phyloP scores from a whole-genome alignment of 2,888 invertebrate genomes.

The Cerastis leucographa region DNA sequence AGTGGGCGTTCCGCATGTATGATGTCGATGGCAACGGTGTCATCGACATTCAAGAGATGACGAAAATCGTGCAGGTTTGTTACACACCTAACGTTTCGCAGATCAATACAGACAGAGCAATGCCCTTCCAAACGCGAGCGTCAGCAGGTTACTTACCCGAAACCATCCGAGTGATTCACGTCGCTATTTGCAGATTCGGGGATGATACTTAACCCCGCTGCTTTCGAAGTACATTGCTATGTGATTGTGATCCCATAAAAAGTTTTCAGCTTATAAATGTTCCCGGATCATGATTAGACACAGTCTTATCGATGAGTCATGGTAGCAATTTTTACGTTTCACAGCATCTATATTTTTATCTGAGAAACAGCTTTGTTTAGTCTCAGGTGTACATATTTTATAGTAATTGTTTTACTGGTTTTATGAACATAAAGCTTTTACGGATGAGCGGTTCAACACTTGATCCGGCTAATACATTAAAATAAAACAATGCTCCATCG shows the following conservation, averaged over 20 bases:
- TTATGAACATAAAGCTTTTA: slow-evolving; percentile 33
- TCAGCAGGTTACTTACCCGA: slow-evolving; percentile 24
- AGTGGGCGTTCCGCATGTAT: slow-evolving; percentile 99
- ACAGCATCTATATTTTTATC: slow-evolving; percentile 60
- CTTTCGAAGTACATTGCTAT: slow-evolving; percentile 17
- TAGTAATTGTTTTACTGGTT: slow-evolving; percentile 32
- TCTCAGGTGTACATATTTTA: slow-evolving; percentile 50
- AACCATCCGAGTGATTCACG: background rate
- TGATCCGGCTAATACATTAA: background rate
- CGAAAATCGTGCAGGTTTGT: slow-evolving; percentile 99
- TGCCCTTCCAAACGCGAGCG: slow-evolving; percentile 17
- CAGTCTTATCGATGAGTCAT: slow-evolving; percentile 47
- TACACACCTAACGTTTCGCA: slow-evolving; percentile 6
- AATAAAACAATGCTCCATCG: background rate
- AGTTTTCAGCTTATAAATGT: slow-evolving; percentile 28
- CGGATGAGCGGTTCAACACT: background rate
- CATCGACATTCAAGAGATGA: slow-evolving; percentile 99
- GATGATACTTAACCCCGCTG: slow-evolving; percentile 11
- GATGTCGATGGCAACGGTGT: slow-evolving; percentile 99
- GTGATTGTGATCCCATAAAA: slow-evolving; percentile 19
- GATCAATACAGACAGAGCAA: slow-evolving; percentile 36
- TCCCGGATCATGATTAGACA: slow-evolving; percentile 27
- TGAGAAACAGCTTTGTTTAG: slow-evolving; percentile 55
- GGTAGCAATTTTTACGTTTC: slow-evolving; percentile 31
- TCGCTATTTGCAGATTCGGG: background rate